Conservation (phyloP, 2,113 vertebrate genomes). For the Furnarius figulus region DNA sequence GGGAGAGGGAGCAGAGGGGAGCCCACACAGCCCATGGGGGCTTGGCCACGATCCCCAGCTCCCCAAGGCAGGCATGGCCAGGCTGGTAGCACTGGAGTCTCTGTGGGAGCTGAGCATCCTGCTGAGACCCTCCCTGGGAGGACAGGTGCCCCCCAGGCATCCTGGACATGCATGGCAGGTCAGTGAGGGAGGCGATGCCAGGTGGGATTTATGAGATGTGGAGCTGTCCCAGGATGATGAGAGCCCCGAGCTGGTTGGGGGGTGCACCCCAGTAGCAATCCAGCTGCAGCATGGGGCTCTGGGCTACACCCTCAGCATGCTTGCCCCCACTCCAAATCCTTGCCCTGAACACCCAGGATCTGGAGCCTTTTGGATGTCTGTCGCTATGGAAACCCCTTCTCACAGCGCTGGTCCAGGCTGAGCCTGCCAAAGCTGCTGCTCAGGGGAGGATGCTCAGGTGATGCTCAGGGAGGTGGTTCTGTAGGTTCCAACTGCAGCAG, state of each 20-base stretch:
- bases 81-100: not conserved
- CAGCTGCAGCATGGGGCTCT: rapidly evolving
- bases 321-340: not conserved
- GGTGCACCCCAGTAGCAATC: not conserved
- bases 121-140: rapidly evolving
- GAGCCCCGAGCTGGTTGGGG: not conserved
- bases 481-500: not conserved
- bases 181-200: rapidly evolving
- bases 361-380: not conserved
- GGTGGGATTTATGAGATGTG: not conserved
- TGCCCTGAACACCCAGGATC: not conserved
- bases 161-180: not conserved
- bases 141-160: not conserved
- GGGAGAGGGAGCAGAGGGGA: not conserved
- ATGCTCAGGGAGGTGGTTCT: not conserved
- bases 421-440: not conserved
- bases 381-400: slow-evolving; percentile 25
- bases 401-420: not conserved
- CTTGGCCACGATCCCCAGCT: not conserved
- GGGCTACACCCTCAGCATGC: not conserved
- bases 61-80: rapidly evolving
- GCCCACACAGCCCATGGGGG: not conserved
- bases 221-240: rapidly evolving
- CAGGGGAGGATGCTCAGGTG: not conserved
- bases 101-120: not conserved